phyloP scores from a whole-genome alignment of 1,140 invertebrate species.

The Liolophura sinensis region DNA sequence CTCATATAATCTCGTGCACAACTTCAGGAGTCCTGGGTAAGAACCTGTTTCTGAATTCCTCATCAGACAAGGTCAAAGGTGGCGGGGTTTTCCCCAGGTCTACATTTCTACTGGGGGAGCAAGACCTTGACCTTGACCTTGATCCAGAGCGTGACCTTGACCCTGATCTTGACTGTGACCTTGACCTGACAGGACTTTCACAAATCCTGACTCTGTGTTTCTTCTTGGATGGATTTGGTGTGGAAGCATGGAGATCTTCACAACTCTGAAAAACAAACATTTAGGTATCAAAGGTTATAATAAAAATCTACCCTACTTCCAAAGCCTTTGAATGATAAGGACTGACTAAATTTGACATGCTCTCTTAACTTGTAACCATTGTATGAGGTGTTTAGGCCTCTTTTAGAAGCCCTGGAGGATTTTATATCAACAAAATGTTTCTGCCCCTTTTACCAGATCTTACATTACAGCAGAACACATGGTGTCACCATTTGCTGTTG shows the following conservation, averaged over 20 bases:
- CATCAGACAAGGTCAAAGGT: conserved; percentile 22
- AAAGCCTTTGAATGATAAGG: too few species aligned
- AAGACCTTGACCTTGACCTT: not conserved
- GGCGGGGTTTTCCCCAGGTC: conserved; percentile 15
- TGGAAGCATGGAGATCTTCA: conserved; percentile 14
- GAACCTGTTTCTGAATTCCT: conserved; percentile 27
- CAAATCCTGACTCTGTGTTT: conserved; percentile 37
- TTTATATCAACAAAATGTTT: too few species aligned
- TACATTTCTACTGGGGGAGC: conserved; percentile 1
- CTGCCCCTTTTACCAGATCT: too few species aligned
- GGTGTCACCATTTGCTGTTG: too few species aligned
- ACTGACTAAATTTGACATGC: too few species aligned
- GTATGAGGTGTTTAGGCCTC: too few species aligned
- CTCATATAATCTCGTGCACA: not conserved
- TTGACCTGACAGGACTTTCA: conserved; percentile 21
- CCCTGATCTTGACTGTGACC: conserved; percentile 7
- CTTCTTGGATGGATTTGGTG: conserved; percentile 21
- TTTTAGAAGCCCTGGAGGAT: too few species aligned
- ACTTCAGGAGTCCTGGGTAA: conserved; percentile 23
- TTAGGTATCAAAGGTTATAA: too few species aligned
- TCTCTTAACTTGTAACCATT: too few species aligned
- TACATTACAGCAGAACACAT: too few species aligned
- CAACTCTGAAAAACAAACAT: conserved; percentile 2
- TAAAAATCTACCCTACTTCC: too few species aligned
- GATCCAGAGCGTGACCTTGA: not conserved